Base-by-base conservation (phyloP, 2,113 vertebrate species). In the Psilopogon haemacephalus region DNA sequence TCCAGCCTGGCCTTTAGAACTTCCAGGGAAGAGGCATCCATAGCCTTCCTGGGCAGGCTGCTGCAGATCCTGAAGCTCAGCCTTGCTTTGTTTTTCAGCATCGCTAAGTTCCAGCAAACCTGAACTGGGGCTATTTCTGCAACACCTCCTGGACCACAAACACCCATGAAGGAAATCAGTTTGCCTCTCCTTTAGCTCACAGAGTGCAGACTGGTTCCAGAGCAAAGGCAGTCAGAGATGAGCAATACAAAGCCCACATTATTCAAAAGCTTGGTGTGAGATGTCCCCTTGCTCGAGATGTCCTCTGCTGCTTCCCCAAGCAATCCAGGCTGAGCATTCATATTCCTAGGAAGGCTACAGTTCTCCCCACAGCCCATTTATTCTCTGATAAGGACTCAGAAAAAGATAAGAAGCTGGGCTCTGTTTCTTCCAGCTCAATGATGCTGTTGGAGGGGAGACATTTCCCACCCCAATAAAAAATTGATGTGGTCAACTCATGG, bases 401-500 rank as follows among this genome's bases (percentile, higher is more conserved):
- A 75, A 46, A 46, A 40, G 38, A 40, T 40, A 70, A 40, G 63
- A 50, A 89, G 12, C 30, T 42, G 42, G 9, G 14, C 44, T 74
- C 32, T 33, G 33, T 44, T 15, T 50, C 23, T 59, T 63, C 56
- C 0, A 5, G 17, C 15, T 64, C 35, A 30, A 56, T 55, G 15
- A 4, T 6, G 37, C 38, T 37, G 26, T 2, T 0, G 3, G 18
- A 15, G 26, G 12, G 7, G 23, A 21, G 52, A 16, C 17, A 35
- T 33, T 54, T 65, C 55, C 33, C 37, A 59, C 2, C 15, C 12
- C 48, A 14, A 23, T 63, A 69, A 48, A 73, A 63, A 58, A 40
- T n/a, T 24, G 7, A 24, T 0, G 9, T 33, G 10, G 35, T 38
- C 71, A 9, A 23, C 33, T 72, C 48, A 26, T 5, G 15, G 56